Conservation (phyloP, 2,888 invertebrate genomes). For the Synergus japonicus region DNA sequence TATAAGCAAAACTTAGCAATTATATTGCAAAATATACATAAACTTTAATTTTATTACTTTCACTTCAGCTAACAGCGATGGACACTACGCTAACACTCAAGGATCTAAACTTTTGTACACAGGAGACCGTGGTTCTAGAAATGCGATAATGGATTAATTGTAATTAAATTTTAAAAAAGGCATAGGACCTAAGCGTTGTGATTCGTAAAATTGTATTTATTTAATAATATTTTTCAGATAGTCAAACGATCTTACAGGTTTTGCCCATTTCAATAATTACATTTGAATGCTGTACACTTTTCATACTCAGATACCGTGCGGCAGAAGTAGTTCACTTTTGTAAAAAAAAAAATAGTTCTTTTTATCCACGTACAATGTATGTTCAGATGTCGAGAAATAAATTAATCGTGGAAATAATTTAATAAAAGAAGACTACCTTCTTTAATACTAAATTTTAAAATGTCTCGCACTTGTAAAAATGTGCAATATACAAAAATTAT, state of each 20-base stretch:
- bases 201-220: conserved; percentile 75
- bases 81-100: conserved; percentile 87
- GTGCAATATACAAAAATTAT: conserved; percentile 24
- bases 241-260: conserved; percentile 63
- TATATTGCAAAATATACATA: conserved; percentile 27
- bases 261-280: conserved; percentile 61
- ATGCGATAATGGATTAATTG: conserved; percentile 85
- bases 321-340: conserved; percentile 68
- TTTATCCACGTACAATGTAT: conserved; percentile 66
- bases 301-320: conserved; percentile 64
- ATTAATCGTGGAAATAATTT: conserved; percentile 58
- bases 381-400: conserved; percentile 66
- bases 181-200: conserved; percentile 70
- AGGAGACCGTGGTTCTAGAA: conserved; percentile 96
- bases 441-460: background rate
- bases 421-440: conserved; percentile 17
- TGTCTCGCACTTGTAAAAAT: conserved; percentile 33
- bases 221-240: conserved; percentile 70
- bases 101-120: conserved; percentile 92
- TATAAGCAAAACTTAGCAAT: conserved; percentile 40
- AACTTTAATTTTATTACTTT: conserved; percentile 16
- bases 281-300: conserved; percentile 68
- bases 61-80: conserved; percentile 86
- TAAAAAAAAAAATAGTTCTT: conserved; percentile 62
- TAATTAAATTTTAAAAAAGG: conserved; percentile 61